These are phyloP conservation scores for Centropus unirufus DNA, from an alignment of 2,113 vertebrate species.

Conservation along the genomic window DNA sequence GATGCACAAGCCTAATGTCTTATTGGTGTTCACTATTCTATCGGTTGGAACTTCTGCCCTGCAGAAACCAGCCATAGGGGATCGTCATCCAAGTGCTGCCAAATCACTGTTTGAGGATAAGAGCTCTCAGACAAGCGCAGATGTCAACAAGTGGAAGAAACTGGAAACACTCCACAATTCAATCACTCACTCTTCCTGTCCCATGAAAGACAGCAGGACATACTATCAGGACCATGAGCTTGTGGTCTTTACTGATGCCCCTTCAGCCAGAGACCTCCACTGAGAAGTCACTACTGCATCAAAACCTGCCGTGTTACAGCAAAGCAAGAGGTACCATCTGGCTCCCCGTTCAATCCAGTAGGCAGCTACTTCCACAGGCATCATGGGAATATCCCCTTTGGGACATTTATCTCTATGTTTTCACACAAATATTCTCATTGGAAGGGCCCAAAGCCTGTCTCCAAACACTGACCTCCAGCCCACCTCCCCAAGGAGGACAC, in stretches of 20 bases:
- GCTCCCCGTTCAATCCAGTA: not conserved
- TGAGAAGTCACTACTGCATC: not conserved
- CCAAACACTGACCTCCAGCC: not conserved
- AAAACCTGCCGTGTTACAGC: not conserved
- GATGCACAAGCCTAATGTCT: not conserved
- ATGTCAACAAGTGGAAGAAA: not conserved
- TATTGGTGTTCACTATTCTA: not conserved
- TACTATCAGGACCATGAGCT: not conserved
- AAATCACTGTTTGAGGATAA: not conserved
- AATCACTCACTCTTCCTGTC: not conserved
- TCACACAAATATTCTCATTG: not conserved
- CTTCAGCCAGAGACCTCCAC: not conserved
- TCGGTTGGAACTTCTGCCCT: not conserved
- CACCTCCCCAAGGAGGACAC: not conserved
- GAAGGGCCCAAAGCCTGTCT: not conserved
- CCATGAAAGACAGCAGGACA: not conserved
- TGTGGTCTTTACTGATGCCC: not conserved
- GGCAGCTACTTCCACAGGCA: not conserved
- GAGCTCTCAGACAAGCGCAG: not conserved
- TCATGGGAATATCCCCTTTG: rapidly evolving
- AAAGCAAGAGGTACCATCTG: not conserved
- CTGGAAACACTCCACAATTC: not conserved
- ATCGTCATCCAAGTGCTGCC: not conserved
- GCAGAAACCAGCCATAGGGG: not conserved
- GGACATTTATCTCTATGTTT: not conserved